Evolutionary conservation across 2,797 vertebrate genomes (phyloP), one percentile per base, ranked within the genome.

Genomic region (Pseudochirops cupreus): DNA sequence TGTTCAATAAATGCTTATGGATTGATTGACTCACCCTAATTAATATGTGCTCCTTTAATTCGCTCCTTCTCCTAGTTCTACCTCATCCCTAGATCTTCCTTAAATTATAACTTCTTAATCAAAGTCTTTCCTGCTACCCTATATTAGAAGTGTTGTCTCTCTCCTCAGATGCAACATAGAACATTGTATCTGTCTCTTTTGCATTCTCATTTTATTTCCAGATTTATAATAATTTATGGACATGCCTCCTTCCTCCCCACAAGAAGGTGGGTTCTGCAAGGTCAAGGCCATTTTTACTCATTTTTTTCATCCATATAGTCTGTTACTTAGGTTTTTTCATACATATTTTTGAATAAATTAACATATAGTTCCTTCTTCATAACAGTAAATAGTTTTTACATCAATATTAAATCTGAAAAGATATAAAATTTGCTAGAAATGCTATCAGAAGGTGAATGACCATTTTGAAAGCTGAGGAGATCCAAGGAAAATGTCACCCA

Each of bases 111-210:
- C 1, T 16, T 82, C 67, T 82, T 93, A 24, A 95, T 93, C 56
- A 0, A 91, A 14, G 62, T 94, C 39, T 92, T 92, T 53, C 4
- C 50, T 94, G 28, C n/a, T 50, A 92, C 90, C 67, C 29, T 94
- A n/a, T 92, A 91, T 0, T 90, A 58, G 92, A 94, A 97, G 93
- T 93, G 5, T 92, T 82, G n/a, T 50, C 74, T 87, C 21, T 39
- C 2, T 50, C 74, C 74, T 87, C 18, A 87, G 21, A 87, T 10
- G 12, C 26, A 11, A 87, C 74, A 26, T 50, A 87, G 74, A 24
- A 87, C 10, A 3, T 50, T 87, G 21, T 46, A 87, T 50, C 33
- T 39, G n/a, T 46, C 21, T 82, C 21, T 87, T 26, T 87, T 87
- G 9, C 74, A 87, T 26, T 87, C 39, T 87, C 39, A 46, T 50